Conservation (phyloP, 2,113 vertebrate genomes). For the Osmerus mordax region DNA sequence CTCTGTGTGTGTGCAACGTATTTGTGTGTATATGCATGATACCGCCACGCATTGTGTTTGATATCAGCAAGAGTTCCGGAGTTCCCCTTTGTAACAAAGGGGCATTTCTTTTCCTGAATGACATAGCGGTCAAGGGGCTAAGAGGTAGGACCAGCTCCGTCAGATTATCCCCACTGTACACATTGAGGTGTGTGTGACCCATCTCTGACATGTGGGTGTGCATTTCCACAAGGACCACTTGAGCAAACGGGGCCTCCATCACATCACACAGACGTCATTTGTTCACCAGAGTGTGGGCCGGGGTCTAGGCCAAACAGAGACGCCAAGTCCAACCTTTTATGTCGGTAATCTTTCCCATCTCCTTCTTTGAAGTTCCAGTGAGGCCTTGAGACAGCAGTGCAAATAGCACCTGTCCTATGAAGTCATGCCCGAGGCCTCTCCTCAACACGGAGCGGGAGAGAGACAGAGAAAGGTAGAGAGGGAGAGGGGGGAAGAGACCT, state of each 20-base stretch:
- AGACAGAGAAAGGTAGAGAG: background rate
- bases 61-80: no score
- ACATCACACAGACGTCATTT: constrained; percentile 5
- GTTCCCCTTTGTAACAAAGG: no score
- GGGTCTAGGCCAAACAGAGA: constrained; percentile 7
- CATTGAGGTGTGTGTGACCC: constrained; percentile 29
- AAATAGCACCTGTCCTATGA: constrained; percentile 51
- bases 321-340: constrained; percentile 9
- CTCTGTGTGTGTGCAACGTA: background rate
- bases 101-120: background rate
- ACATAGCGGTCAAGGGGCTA: background rate
- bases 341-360: constrained; percentile 16
- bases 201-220: constrained; percentile 14
- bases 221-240: constrained; percentile 22
- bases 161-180: constrained; percentile 22
- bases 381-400: constrained; percentile 29
- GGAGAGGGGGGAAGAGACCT: background rate
- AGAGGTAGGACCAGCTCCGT: background rate
- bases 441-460: background rate
- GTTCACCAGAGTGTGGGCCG: background rate
- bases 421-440: constrained; percentile 44
- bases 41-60: background rate
- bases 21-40: background rate
- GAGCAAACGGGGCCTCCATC: constrained; percentile 14
- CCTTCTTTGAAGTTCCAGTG: constrained; percentile 41